Evolutionary conservation across 2,797 vertebrate genomes (phyloP).

Genomic region (Lacerta agilis): DNA sequence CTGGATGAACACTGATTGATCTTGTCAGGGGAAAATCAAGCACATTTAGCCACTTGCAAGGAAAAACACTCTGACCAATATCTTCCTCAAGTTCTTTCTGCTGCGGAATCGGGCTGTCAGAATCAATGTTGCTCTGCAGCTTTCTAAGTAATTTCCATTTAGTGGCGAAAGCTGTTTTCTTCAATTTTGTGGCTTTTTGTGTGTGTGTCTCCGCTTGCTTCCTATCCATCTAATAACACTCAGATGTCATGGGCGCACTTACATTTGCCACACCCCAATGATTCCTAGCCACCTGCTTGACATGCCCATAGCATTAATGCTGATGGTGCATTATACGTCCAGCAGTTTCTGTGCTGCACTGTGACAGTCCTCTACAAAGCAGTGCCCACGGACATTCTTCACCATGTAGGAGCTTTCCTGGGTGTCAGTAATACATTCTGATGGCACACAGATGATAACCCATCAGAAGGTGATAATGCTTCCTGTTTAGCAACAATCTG

Average conservation of each 20-base stretch:
- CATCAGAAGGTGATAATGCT: constrained; percentile 68
- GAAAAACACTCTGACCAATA: constrained; percentile 63
- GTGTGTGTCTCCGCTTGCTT: constrained; percentile 54
- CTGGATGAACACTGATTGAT: constrained; percentile 65
- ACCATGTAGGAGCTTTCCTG: constrained; percentile 54
- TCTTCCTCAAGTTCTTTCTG: constrained; percentile 72
- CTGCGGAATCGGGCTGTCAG: constrained; percentile 76
- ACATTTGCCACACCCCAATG: constrained; percentile 64
- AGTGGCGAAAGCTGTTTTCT: constrained; percentile 73
- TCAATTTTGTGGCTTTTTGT: constrained; percentile 68
- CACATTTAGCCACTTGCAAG: constrained; percentile 64
- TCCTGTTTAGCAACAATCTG: constrained; percentile 71
- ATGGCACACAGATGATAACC: constrained; percentile 71
- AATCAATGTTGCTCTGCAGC: constrained; percentile 79
- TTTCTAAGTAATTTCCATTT: constrained; percentile 81
- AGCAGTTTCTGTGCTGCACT: constrained; percentile 57
- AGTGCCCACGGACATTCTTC: constrained; percentile 62
- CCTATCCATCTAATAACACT: constrained; percentile 71
- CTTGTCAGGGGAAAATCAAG: constrained; percentile 69
- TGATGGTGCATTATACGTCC: constrained; percentile 64
- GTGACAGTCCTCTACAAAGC: constrained; percentile 69
- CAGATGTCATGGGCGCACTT: constrained; percentile 68
- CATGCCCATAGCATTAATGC: constrained; percentile 54
- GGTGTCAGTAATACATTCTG: constrained; percentile 68
- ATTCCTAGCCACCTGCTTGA: constrained; percentile 68